Percentiles rank a stretch among this genome's conserved stretches.
These are phyloP conservation scores for Agrypnia vestita DNA, from an alignment of 1,140 invertebrate species.

Conservation along the genomic window DNA sequence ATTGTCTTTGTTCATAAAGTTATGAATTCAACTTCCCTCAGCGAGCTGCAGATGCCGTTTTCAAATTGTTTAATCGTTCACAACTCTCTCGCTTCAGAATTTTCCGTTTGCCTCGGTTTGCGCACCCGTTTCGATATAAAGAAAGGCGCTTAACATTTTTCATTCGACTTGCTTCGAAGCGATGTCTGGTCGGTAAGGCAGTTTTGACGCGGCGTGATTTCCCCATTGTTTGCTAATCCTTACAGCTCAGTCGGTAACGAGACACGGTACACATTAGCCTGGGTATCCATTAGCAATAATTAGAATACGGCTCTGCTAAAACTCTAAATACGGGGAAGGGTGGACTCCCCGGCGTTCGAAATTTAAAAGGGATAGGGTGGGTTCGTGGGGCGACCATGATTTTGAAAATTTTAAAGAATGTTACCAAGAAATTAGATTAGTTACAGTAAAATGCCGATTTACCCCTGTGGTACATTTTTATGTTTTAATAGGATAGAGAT, in stretches of 20 bases:
- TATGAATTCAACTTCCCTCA: no score
- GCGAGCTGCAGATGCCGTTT: no score
- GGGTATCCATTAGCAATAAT: conserved; percentile 26
- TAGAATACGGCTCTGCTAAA: conserved; percentile 19
- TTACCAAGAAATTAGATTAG: no score
- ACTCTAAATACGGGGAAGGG: not conserved
- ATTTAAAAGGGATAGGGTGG: conserved; percentile 3
- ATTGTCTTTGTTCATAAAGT: no score
- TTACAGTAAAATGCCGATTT: no score
- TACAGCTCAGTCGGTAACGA: conserved; percentile 27
- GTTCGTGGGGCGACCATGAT: not conserved
- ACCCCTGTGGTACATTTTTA: no score
- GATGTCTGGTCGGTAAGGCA: conserved; percentile 15
- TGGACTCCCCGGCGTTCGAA: not conserved
- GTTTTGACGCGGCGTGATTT: conserved; percentile 13
- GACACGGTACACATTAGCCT: conserved; percentile 10
- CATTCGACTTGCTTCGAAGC: not conserved
- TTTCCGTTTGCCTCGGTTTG: no score
- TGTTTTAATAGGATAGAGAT: no score
- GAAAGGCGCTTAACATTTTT: not conserved
- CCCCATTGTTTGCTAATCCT: conserved; percentile 32
- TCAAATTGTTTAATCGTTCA: no score
- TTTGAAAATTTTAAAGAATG: no score
- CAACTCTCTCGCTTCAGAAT: no score
- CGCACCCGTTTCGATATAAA: no score